Percentiles rank a stretch among this genome's conserved stretches.
Conservation (phyloP, 2,113 vertebrate species). For the Noturus placidus region DNA sequence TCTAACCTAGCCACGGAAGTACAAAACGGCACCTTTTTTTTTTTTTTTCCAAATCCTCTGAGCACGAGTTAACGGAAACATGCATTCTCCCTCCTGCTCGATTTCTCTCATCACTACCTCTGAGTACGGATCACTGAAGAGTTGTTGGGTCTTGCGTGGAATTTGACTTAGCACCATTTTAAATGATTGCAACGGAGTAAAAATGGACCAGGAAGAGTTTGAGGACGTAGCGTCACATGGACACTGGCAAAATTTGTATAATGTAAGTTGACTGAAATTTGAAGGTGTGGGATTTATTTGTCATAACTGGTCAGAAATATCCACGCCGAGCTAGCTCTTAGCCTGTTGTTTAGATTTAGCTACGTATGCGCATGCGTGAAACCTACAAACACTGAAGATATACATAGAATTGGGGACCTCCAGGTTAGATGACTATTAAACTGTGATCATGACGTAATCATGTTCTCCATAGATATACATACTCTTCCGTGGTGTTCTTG, state of each 20-base stretch:
- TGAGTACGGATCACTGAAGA: neutral
- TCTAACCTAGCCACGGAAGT: constrained; percentile 40
- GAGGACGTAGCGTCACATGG: constrained; percentile 81
- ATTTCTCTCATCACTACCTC: neutral
- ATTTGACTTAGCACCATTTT: neutral
- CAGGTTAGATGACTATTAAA: neutral
- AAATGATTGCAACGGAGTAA: constrained; percentile 24
- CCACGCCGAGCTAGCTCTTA: constrained; percentile 1
- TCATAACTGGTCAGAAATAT: neutral
- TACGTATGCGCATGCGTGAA: constrained; percentile 40
- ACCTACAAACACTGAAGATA: constrained; percentile 12
- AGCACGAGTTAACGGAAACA: constrained; percentile 21
- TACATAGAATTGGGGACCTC: neutral
- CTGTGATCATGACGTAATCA: neutral
- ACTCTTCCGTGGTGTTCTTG: too few species aligned
- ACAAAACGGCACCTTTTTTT: neutral
- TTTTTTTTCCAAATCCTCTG: constrained; percentile 34
- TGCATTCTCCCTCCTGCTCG: neutral
- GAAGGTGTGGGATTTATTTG: neutral
- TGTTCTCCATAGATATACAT: neutral
- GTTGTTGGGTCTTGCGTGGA: neutral
- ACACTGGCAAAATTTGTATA: constrained; percentile 86
- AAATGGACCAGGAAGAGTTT: constrained; percentile 82
- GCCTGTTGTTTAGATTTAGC: neutral
- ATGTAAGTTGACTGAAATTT: constrained; percentile 75